These are phyloP conservation scores for Chrysomallon squamiferum DNA, from an alignment of 1,140 invertebrate genomes.

Conservation along the genomic window DNA sequence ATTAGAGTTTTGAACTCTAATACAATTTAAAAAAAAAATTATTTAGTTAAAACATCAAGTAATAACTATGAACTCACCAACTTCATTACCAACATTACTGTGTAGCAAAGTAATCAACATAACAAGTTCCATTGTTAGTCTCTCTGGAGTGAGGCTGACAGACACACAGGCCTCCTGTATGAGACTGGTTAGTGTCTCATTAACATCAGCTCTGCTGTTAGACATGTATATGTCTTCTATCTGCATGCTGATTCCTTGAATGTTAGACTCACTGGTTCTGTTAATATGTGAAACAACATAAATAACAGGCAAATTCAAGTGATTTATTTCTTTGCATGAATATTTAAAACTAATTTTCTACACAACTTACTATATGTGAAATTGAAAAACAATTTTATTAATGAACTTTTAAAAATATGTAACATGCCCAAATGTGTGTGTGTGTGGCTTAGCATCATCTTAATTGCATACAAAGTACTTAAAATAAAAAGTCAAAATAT, in stretches of 20 bases:
- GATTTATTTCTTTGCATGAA: background rate
- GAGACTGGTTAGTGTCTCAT: constrained; percentile 75
- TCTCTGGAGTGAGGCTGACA: constrained; percentile 73
- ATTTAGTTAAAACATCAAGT: background rate
- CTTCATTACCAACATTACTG: constrained; percentile 88
- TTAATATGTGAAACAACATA: constrained; percentile 5
- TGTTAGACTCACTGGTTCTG: constrained; percentile 82
- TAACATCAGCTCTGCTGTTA: constrained; percentile 75
- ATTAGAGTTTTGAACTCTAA: background rate
- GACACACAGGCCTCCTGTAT: constrained; percentile 75
- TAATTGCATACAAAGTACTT: background rate
- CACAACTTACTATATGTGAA: background rate
- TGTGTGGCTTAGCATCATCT: background rate
- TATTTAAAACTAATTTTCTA: background rate
- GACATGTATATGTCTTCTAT: constrained; percentile 64
- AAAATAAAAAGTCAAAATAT: too few relatives aligned
- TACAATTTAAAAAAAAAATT: background rate
- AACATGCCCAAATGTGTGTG: background rate
- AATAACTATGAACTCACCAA: constrained; percentile 69
- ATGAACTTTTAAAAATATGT: background rate
- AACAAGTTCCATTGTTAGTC: constrained; percentile 83
- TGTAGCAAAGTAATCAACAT: constrained; percentile 84
- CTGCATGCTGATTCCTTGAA: constrained; percentile 79
- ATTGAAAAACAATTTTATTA: background rate
- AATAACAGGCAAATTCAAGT: background rate